A percentile compares a stretch with the other conserved stretches of the same genome.
phyloP scores from a whole-genome alignment of 2,797 vertebrate genomes.

The Chelmon rostratus region DNA sequence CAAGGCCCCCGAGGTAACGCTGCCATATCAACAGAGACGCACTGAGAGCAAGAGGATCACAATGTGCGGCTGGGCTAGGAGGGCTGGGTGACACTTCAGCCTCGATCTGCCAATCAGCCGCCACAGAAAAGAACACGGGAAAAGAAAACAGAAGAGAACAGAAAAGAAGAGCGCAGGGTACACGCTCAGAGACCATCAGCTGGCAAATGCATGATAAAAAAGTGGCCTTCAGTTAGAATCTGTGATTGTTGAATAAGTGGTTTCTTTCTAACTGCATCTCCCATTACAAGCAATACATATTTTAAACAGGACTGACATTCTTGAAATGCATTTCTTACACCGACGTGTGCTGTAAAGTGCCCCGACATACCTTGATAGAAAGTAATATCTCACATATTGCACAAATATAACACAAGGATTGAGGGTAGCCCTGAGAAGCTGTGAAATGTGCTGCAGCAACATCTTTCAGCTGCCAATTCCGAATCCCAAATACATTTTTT shows the following conservation, averaged over 20 bases:
- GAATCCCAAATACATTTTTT: background rate
- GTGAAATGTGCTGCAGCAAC: constrained; percentile 31
- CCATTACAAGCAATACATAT: constrained; percentile 5
- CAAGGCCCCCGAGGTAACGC: constrained; percentile 59
- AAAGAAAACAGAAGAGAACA: constrained; percentile 11
- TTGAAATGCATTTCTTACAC: constrained; percentile 11
- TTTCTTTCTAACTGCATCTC: constrained; percentile 26
- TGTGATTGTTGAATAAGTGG: constrained; percentile 27
- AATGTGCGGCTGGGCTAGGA: constrained; percentile 55
- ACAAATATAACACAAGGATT: constrained; percentile 11
- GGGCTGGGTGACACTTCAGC: constrained; percentile 75
- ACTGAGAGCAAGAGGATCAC: constrained; percentile 57
- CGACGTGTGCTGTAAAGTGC: constrained; percentile 4
- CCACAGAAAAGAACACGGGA: constrained; percentile 53
- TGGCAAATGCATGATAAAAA: constrained; percentile 52
- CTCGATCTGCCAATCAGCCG: constrained; percentile 83
- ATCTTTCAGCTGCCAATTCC: background rate
- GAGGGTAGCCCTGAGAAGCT: constrained; percentile 28
- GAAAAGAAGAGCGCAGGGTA: constrained; percentile 27
- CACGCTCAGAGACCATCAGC: constrained; percentile 43
- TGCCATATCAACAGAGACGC: constrained; percentile 69
- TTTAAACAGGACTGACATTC: constrained; percentile 32
- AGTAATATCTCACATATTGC: constrained; percentile 29
- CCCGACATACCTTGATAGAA: constrained; percentile 37
- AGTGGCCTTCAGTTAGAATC: constrained; percentile 57